Evolutionary conservation across 2,888 invertebrate species (phyloP), one percentile per base, ranked within the genome.

Genomic region (Choristoneura rosaceana): DNA sequence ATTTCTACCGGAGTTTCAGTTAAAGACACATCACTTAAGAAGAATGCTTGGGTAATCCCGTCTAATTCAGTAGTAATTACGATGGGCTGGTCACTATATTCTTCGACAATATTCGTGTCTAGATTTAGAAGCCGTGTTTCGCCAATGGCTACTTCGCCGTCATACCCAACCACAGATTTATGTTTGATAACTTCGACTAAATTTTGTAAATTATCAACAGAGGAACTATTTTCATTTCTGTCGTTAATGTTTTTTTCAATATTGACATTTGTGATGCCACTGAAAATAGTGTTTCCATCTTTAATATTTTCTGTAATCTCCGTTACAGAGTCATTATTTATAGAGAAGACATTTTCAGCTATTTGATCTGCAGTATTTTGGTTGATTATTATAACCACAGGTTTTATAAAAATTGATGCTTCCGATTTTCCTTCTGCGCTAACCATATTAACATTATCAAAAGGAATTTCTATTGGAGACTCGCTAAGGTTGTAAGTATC

Each of bases 371-470:
- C 38, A 38, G 8, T 5, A 17, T 5, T 5, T 52, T 15, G 3
- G 17, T 52, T 15, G 17, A 17, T 17, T 52, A 17, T 15, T 7
- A 17, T 12, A 41, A 43, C 5, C 0, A 17, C 7, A 47, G 9
- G 10, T 55, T 1, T 12, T 25, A 25, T 25, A 25, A 55, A 7
- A 55, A 41, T 41, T 0, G 50, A 14, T 38, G 50, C 60, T 14
- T 4, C 47, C 17, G 61, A 25, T n/a, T 25, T 15, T 69, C 63
- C 69, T 63, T 62, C 61, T 3, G 4, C 43, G 4, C 12, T 43
- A 12, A 43, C 12, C 12, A 3, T 43, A 12, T 43, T 43, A 43
- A 43, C 4, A 43, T 43, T 12, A 7, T 38, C 4, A 38, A 38
- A 38, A 38, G 38, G 4, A 7, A 25, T 12, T 55, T 55, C 55